Evolutionary conservation across 2,113 vertebrate species (phyloP).

Genomic region (Chiloscyllium plagiosum): DNA sequence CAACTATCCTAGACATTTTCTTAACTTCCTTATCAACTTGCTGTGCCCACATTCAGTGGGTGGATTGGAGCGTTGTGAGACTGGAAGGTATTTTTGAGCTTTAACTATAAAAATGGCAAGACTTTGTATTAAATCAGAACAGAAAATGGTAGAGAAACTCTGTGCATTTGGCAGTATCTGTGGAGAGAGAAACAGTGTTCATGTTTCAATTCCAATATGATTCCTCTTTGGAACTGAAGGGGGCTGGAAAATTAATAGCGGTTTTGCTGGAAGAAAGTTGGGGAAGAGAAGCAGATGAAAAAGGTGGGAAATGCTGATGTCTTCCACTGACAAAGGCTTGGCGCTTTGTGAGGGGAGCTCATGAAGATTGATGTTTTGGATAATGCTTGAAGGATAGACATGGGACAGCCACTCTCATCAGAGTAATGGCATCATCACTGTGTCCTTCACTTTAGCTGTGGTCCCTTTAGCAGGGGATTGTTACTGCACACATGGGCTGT

Average conservation of each 20-base stretch:
- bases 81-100: background rate
- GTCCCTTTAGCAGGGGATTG: background rate
- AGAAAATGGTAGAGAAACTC: too few relatives aligned
- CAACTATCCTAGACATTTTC: background rate
- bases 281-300: too few relatives aligned
- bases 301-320: background rate
- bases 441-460: background rate
- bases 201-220: too few relatives aligned
- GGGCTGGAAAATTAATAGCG: too few relatives aligned
- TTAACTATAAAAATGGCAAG: background rate
- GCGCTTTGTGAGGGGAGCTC: background rate
- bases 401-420: background rate
- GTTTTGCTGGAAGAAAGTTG: too few relatives aligned
- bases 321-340: background rate
- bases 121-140: too few relatives aligned
- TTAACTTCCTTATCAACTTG: background rate
- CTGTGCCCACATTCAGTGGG: background rate
- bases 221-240: too few relatives aligned
- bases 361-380: background rate
- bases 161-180: too few relatives aligned
- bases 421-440: background rate
- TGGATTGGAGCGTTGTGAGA: background rate
- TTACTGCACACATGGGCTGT: background rate
- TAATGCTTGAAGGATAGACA: background rate
- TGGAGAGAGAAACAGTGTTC: too few relatives aligned